A percentile compares a stretch with the other conserved stretches of the same genome.
phyloP scores from a whole-genome alignment of 2,113 vertebrate genomes.

The Siniperca knerii region DNA sequence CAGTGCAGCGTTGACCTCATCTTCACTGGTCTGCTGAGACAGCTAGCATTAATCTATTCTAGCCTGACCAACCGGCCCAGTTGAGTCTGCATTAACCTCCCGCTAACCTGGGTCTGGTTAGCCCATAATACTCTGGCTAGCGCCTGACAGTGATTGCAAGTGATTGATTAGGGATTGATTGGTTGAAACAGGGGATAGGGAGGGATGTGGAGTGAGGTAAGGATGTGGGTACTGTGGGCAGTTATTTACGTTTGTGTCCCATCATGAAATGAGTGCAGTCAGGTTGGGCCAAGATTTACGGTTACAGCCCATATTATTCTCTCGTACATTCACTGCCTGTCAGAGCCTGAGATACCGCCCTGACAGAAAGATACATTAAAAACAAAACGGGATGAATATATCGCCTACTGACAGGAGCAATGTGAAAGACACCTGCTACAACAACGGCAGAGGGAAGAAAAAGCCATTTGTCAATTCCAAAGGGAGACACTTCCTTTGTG shows the following conservation, averaged over 20 bases:
- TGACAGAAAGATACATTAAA: conserved; percentile 58
- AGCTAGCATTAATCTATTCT: conserved; percentile 33
- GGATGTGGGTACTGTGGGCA: not conserved
- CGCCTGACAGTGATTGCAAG: conserved; percentile 38
- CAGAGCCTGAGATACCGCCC: conserved; percentile 35
- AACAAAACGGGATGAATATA: conserved; percentile 58
- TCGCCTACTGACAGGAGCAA: conserved; percentile 53
- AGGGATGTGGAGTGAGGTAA: conserved; percentile 17
- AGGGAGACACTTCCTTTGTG: conserved; percentile 44
- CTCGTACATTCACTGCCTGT: conserved; percentile 56
- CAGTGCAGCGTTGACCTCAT: conserved; percentile 38
- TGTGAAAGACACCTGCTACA: conserved; percentile 67
- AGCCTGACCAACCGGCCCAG: conserved; percentile 32
- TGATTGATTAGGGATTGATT: conserved; percentile 72
- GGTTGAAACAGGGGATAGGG: conserved; percentile 33
- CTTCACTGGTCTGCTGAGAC: conserved; percentile 42
- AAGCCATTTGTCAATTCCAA: conserved; percentile 33
- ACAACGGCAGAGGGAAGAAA: conserved; percentile 27
- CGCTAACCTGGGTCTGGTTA: not conserved
- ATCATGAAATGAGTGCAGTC: conserved; percentile 64
- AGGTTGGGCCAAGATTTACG: conserved; percentile 64
- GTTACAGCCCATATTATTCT: conserved; percentile 51
- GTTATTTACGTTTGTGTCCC: conserved; percentile 66
- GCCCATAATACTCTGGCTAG: conserved; percentile 8
- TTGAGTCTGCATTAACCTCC: conserved; percentile 42